phyloP scores from a whole-genome alignment of 1,140 invertebrate species.

The Listronotus oregonensis region DNA sequence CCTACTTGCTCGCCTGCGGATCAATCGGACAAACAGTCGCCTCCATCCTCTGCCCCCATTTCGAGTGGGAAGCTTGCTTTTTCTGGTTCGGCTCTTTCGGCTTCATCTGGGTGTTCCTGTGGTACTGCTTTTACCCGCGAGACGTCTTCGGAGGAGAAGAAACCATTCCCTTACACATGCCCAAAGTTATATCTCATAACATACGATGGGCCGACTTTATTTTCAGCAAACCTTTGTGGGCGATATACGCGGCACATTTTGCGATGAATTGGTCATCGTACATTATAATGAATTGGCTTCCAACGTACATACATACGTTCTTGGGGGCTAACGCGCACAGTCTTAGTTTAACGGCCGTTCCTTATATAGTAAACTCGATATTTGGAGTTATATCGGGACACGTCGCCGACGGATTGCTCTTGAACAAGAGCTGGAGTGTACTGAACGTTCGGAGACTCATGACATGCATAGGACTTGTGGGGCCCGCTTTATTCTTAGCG shows the following conservation, averaged over 20 bases:
- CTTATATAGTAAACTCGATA: slow-evolving; percentile 78
- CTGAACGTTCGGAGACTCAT: slow-evolving; percentile 75
- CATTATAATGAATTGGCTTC: slow-evolving; percentile 85
- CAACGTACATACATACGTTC: slow-evolving; percentile 72
- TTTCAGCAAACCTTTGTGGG: slow-evolving; percentile 75
- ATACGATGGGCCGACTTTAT: slow-evolving; percentile 72
- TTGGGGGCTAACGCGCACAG: slow-evolving; percentile 73
- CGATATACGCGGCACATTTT: slow-evolving; percentile 80
- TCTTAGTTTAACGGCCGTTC: slow-evolving; percentile 78
- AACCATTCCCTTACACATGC: slow-evolving; percentile 69
- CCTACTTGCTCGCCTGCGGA: slow-evolving; percentile 75
- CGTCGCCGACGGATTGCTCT: slow-evolving; percentile 70
- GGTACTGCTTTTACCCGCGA: slow-evolving; percentile 68
- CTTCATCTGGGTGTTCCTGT: slow-evolving; percentile 72
- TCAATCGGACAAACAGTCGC: slow-evolving; percentile 79
- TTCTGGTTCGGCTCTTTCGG: slow-evolving; percentile 75
- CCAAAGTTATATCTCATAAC: slow-evolving; percentile 63
- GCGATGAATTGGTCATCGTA: slow-evolving; percentile 86
- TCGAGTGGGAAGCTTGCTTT: slow-evolving; percentile 74
- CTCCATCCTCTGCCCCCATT: slow-evolving; percentile 70
- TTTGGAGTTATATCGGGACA: slow-evolving; percentile 76
- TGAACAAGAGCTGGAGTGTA: slow-evolving; percentile 69
- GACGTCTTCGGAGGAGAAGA: slow-evolving; percentile 61
- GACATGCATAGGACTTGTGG: slow-evolving; percentile 77
- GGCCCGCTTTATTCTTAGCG: slow-evolving; percentile 74